Conservation (phyloP, 2,113 vertebrate genomes). For the Cichladusa arquata region DNA sequence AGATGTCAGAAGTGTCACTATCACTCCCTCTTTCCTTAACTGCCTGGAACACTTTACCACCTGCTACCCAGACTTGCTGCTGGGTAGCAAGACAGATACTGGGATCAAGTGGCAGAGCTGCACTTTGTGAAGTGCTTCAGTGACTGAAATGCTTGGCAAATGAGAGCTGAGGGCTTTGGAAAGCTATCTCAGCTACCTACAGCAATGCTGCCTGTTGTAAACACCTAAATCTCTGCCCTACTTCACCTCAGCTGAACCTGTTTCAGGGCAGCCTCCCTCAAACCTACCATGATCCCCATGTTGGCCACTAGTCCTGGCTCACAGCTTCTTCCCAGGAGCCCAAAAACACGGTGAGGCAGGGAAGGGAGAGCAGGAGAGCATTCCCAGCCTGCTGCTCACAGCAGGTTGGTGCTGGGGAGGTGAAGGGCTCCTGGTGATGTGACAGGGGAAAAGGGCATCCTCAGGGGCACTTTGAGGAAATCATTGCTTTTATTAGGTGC, state of each 20-base stretch:
- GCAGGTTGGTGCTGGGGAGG: neutral
- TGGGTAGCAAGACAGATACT: neutral
- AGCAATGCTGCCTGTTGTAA: neutral
- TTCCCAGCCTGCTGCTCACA: neutral
- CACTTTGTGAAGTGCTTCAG: neutral
- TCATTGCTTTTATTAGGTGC: neutral
- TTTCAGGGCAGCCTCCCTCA: neutral
- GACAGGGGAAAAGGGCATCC: neutral
- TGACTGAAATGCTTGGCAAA: neutral
- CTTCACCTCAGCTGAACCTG: neutral
- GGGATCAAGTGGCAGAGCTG: neutral
- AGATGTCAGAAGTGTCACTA: neutral
- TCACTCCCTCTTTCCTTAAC: neutral
- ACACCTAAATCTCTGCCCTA: neutral
- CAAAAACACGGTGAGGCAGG: neutral
- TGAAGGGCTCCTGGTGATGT: neutral
- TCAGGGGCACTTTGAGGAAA: neutral
- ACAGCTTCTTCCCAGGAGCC: neutral
- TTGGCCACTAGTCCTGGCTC: neutral
- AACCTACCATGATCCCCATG: accelerated
- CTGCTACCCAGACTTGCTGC: neutral
- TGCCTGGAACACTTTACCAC: neutral
- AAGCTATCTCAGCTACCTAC: neutral
- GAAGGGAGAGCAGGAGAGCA: accelerated
- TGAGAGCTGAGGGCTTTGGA: neutral